Conservation (phyloP, 2,113 vertebrate genomes). For the Xiphias gladius region DNA sequence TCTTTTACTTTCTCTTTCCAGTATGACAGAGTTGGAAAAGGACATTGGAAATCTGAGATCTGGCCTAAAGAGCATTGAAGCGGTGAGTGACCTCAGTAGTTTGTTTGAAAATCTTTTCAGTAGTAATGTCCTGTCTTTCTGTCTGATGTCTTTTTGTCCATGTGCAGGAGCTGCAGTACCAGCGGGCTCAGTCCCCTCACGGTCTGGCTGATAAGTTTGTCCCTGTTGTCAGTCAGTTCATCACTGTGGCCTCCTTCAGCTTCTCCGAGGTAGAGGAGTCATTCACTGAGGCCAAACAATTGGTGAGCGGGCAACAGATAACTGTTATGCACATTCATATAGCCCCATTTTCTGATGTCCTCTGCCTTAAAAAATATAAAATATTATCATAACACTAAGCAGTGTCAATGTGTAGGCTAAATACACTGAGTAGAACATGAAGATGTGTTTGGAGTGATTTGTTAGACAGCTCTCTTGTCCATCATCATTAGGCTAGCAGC, state of each 20-base stretch:
- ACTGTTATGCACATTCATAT: not conserved
- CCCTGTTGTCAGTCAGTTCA: conserved; percentile 68
- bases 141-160: not conserved
- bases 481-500: not conserved
- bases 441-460: too few relatives aligned
- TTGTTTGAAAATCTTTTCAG: not conserved
- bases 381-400: not conserved
- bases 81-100: conserved; percentile 40
- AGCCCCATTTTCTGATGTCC: not conserved
- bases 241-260: conserved; percentile 70
- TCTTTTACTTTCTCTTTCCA: conserved; percentile 21
- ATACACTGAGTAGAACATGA: not conserved
- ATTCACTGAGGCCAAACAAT: conserved; percentile 63
- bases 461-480: not conserved
- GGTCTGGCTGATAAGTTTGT: conserved; percentile 59
- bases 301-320: conserved; percentile 48
- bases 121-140: not conserved
- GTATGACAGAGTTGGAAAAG: conserved; percentile 74
- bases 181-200: conserved; percentile 44
- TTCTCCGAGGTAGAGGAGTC: conserved; percentile 74
- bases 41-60: conserved; percentile 64
- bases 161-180: conserved; percentile 70
- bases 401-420: not conserved
- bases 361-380: not conserved
- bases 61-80: conserved; percentile 64